phyloP scores from a whole-genome alignment of 2,113 vertebrate genomes.

The Hemiscyllium ocellatum region DNA sequence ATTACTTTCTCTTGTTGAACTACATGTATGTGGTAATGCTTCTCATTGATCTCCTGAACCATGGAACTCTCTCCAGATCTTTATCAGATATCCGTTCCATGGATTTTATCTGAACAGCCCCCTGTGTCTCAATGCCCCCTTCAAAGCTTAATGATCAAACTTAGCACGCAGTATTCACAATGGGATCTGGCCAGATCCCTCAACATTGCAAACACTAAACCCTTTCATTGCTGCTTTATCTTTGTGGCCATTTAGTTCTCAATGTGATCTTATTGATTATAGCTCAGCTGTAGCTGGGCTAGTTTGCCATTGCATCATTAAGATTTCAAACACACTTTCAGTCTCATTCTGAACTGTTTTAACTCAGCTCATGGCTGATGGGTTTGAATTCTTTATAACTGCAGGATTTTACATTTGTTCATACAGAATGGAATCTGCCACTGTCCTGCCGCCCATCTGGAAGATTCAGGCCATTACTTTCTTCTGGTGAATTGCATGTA shows the following conservation, averaged over 20 bases:
- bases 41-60: not conserved
- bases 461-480: too few relatives aligned
- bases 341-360: too few relatives aligned
- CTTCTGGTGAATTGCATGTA: too few relatives aligned
- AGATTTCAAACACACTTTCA: too few relatives aligned
- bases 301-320: not conserved
- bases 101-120: not conserved
- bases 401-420: not conserved
- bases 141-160: not conserved
- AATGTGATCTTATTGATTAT: not conserved
- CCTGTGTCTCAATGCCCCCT: not conserved
- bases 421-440: not conserved
- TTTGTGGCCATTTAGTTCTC: not conserved
- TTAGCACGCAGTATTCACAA: not conserved
- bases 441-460: not conserved
- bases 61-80: not conserved
- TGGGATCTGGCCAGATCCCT: not conserved
- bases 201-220: not conserved
- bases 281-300: not conserved
- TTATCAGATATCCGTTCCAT: not conserved
- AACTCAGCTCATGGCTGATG: too few relatives aligned
- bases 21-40: too few relatives aligned
- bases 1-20: too few relatives aligned
- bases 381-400: not conserved
- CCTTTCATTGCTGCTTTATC: not conserved